phyloP scores from a whole-genome alignment of 2,888 invertebrate genomes.

The Cantharis rufa region DNA sequence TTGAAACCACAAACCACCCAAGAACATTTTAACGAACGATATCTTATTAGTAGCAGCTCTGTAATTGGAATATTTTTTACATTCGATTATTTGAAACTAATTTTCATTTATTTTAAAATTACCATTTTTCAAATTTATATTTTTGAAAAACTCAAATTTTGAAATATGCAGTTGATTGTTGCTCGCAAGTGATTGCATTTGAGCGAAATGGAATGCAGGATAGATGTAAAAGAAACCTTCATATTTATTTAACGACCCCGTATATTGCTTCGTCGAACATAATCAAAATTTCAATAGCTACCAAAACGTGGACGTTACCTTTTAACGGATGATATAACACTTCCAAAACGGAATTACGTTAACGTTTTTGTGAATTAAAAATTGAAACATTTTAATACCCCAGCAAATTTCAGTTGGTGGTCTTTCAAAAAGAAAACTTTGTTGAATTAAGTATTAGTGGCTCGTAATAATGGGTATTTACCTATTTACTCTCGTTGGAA shows the following conservation, averaged over 20 bases:
- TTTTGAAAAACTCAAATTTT: too few species aligned
- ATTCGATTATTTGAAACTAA: too few species aligned
- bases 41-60: too few species aligned
- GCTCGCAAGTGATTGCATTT: background rate
- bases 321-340: background rate
- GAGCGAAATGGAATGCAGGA: background rate
- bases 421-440: background rate
- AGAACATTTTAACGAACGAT: too few species aligned
- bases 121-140: too few species aligned
- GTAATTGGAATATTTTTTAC: too few species aligned
- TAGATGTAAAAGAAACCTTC: background rate
- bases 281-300: background rate
- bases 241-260: background rate
- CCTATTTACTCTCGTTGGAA: constrained; percentile 6
- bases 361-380: background rate
- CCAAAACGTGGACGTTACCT: background rate
- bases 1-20: too few species aligned
- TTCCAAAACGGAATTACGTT: background rate
- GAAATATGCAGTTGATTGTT: too few species aligned
- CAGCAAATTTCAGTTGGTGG: background rate
- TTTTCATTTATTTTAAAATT: too few species aligned
- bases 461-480: constrained; percentile 9
- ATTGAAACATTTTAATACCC: background rate
- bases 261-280: background rate
- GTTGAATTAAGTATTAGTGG: constrained; percentile 8